Base-by-base conservation (phyloP, 2,888 invertebrate genomes). In the Acanthacorydalis orientalis region DNA sequence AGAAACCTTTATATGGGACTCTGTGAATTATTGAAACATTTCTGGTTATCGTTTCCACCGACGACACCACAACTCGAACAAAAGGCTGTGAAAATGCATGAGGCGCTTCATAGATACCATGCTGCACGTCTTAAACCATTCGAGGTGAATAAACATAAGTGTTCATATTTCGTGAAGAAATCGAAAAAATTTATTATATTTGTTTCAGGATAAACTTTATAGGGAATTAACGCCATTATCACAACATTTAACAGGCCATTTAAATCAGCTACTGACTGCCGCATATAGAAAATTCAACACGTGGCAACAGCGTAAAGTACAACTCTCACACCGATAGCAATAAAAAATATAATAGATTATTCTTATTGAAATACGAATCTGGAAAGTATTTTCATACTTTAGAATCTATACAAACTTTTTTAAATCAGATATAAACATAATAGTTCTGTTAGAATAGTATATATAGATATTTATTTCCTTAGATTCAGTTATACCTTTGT, bases 11-110 rank as follows among this genome's bases (percentile, higher is more conserved):
- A 96, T 68, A 73, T 84, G 46, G 87, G 90, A 1, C 72, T 87
- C 4, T 82, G 87, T 51, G 97, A 97, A 68, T 67, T 98, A 50
- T 68, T 96, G 11, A 77, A 88, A 50, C 95, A 96, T 67, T 88
- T 97, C 68, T 98, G 97, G 96, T 75, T 81, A 41, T 87, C 93
- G 63, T 95, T 97, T 70, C 87, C 86, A 34, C 81, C 83, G 1
- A 80, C 81, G 0, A 79, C 80, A 2, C 72, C 80, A 15, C 76
- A 77, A 46, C 68, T 83, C 35, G 86, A 90, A 62, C 80, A 83
- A 16, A 79, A 88, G 64, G 80, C 86, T 1, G 71, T 82, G n/a
- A 79, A 82, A 60, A 91, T 91, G 81, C 86, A 91, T 56, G 85
- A 87, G 55, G 91, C 92, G 1, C 64, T 96, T 54, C 82, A 87